Conservation (phyloP, 2,113 vertebrate genomes). For the Pituophis catenifer region DNA sequence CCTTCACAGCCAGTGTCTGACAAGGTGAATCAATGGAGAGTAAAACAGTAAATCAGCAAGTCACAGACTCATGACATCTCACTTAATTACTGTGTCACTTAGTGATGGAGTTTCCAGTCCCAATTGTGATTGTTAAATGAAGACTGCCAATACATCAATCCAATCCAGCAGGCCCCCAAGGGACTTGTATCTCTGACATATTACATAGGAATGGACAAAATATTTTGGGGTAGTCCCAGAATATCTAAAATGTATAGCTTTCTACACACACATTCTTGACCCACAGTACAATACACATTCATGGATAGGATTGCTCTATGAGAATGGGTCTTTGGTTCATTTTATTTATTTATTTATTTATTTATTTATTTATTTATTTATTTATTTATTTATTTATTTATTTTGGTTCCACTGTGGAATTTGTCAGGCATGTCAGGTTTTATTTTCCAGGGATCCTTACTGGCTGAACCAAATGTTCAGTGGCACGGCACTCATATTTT, state of each 20-base stretch:
- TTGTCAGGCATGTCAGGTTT: neutral
- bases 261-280: neutral
- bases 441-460: neutral
- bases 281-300: neutral
- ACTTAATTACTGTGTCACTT: neutral
- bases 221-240: neutral
- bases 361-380: neutral
- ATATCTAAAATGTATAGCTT: neutral
- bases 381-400: no score
- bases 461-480: neutral
- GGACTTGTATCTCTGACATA: neutral
- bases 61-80: neutral
- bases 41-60: neutral
- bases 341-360: no score
- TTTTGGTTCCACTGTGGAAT: neutral
- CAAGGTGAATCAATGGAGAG: neutral
- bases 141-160: neutral
- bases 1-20: neutral
- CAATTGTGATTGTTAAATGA: no score
- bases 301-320: neutral
- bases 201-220: neutral
- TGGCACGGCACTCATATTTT: neutral
- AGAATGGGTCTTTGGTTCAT: neutral
- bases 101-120: neutral
- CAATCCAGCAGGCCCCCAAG: neutral